Conservation (phyloP, 1,140 invertebrate genomes). For the Muscidifurax raptorellus region DNA sequence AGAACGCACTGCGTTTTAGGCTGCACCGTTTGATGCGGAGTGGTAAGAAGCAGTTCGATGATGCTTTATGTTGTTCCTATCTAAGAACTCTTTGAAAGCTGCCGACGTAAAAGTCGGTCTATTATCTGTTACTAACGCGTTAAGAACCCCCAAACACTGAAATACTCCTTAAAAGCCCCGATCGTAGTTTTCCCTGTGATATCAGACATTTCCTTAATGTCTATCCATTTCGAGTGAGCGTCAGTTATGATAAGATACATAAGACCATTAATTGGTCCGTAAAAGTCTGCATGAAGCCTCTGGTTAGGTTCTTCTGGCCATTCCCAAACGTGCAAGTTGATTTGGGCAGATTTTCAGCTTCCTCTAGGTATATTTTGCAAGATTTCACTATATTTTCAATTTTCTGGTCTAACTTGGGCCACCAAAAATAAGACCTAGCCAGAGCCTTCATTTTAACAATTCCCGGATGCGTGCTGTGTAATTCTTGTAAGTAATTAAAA, state of each 20-base stretch:
- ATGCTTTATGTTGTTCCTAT: slow-evolving; percentile 35
- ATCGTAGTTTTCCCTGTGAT: slow-evolving; percentile 50
- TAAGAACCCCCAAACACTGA: slow-evolving; percentile 48
- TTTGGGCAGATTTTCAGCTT: slow-evolving; percentile 53
- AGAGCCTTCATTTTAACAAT: slow-evolving; percentile 65
- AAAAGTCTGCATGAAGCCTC: slow-evolving; percentile 62
- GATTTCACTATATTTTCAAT: slow-evolving; percentile 71
- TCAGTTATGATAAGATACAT: slow-evolving; percentile 51
- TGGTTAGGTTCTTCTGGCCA: slow-evolving; percentile 59
- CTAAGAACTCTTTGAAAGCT: slow-evolving; percentile 44
- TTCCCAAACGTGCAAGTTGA: slow-evolving; percentile 60
- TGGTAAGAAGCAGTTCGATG: too few species aligned
- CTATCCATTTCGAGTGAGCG: slow-evolving; percentile 54
- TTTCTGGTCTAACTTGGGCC: slow-evolving; percentile 74
- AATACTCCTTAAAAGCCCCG: slow-evolving; percentile 52
- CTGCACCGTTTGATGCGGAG: slow-evolving; percentile 51
- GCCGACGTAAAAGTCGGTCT: slow-evolving; percentile 47
- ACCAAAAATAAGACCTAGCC: slow-evolving; percentile 74
- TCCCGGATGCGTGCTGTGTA: slow-evolving; percentile 62
- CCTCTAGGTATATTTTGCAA: slow-evolving; percentile 63
- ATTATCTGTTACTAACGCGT: slow-evolving; percentile 55
- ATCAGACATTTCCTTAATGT: slow-evolving; percentile 55
- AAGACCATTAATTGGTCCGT: slow-evolving; percentile 26
- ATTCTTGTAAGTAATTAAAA: slow-evolving; percentile 53
- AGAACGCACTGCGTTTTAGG: slow-evolving; percentile 50